Conservation (phyloP, 1,140 invertebrate species). For the Drosophila melanica region DNA sequence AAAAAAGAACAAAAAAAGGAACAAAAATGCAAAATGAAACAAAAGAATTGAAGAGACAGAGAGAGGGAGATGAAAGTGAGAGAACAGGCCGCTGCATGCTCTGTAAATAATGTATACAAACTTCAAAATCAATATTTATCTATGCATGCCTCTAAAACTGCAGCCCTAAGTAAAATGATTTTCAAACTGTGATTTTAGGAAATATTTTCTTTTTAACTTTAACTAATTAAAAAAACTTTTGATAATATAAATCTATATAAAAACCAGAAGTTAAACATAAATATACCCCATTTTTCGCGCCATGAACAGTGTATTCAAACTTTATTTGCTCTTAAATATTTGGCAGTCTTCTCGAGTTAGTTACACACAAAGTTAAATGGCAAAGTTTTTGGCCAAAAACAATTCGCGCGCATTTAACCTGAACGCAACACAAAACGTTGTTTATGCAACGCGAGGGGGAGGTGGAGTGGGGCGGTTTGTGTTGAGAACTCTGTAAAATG, state of each 20-base stretch:
- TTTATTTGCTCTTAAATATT: constrained; percentile 70
- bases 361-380: constrained; percentile 80
- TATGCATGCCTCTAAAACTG: too few relatives aligned
- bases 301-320: neutral
- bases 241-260: too few relatives aligned
- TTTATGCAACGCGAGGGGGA: constrained; percentile 11
- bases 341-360: constrained; percentile 54
- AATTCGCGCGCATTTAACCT: constrained; percentile 81
- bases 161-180: neutral
- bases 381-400: constrained; percentile 76
- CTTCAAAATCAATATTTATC: neutral
- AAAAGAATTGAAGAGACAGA: neutral
- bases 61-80: neutral
- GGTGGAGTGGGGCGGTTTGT: neutral
- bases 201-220: too few relatives aligned
- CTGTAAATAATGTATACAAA: neutral
- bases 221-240: too few relatives aligned
- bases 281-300: neutral
- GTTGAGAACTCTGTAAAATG: constrained; percentile 47
- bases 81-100: neutral
- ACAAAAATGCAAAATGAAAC: neutral
- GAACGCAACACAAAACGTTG: constrained; percentile 76
- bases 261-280: too few relatives aligned
- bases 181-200: too few relatives aligned
- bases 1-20: neutral